Evolutionary conservation across 2,888 invertebrate species (phyloP).

Genomic region (Beris chalybata): DNA sequence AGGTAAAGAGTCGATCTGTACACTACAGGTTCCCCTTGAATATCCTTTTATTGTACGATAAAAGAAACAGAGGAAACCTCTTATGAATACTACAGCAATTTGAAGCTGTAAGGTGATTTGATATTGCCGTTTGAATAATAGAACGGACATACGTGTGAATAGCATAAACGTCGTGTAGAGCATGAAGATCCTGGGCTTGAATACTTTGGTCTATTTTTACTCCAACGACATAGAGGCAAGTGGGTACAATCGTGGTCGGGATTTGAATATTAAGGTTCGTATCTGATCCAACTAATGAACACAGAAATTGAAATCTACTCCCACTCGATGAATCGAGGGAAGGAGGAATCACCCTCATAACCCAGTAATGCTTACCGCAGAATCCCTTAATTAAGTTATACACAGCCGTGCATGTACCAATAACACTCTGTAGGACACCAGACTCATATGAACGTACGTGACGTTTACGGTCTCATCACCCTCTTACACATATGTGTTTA

Average conservation of each 20-base stretch:
- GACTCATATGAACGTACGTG: constrained; percentile 13
- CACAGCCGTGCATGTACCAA: not conserved
- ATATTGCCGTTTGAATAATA: too few species aligned
- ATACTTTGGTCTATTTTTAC: not conserved
- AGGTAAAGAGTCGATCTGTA: too few species aligned
- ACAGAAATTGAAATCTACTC: not conserved
- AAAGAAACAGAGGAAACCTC: too few species aligned
- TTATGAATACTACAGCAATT: too few species aligned
- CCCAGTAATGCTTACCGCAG: not conserved
- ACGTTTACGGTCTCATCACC: constrained; percentile 14
- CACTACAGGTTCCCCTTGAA: too few species aligned
- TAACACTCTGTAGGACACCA: not conserved
- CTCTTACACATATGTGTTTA: not conserved
- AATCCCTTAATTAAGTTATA: not conserved
- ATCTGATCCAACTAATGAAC: constrained; percentile 16
- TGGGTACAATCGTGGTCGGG: constrained; percentile 10
- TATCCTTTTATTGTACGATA: too few species aligned
- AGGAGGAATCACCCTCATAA: not conserved
- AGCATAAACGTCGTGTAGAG: too few species aligned
- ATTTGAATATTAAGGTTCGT: constrained; percentile 16
- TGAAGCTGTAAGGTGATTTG: too few species aligned
- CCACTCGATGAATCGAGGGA: not conserved
- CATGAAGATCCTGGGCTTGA: not conserved
- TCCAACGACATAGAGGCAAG: not conserved
- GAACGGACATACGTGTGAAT: too few species aligned